Percentiles rank a stretch among this genome's conserved stretches.
These are phyloP conservation scores for Hydrozoanthus gracilis DNA, from an alignment of 92 coral and sea anemone species.

Conservation along the genomic window DNA sequence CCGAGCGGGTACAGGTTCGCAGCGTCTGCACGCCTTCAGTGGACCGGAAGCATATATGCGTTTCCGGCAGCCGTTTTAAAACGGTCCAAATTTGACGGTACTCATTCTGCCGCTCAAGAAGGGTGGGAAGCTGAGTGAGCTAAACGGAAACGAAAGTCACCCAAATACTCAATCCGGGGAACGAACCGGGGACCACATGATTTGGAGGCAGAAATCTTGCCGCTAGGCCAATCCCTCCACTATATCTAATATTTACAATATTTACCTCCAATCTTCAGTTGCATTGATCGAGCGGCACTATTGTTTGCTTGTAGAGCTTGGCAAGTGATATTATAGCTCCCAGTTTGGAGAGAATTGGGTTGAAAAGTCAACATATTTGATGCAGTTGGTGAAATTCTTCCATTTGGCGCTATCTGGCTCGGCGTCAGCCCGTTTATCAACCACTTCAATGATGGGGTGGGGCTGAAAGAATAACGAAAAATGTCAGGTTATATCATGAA, in stretches of 20 bases:
- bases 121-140: too few relatives aligned
- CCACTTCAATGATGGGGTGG: neutral
- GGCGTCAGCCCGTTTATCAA: neutral
- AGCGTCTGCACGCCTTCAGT: too few relatives aligned
- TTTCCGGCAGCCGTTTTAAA: too few relatives aligned
- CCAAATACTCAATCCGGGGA: too few relatives aligned
- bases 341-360: neutral
- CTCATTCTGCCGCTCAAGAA: too few relatives aligned
- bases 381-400: neutral
- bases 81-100: too few relatives aligned
- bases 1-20: too few relatives aligned
- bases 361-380: neutral
- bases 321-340: neutral
- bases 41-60: too few relatives aligned
- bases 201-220: neutral
- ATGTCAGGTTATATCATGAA: neutral
- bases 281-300: neutral
- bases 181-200: too few relatives aligned
- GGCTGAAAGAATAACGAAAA: neutral
- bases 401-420: neutral
- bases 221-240: neutral
- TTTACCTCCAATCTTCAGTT: constrained; percentile 8
- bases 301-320: neutral
- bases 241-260: neutral
- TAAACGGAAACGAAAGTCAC: too few relatives aligned